Percentiles rank a stretch among this genome's conserved stretches.
Conservation (phyloP, 2,888 invertebrate genomes). For the Lamellibrachia satsuma region DNA sequence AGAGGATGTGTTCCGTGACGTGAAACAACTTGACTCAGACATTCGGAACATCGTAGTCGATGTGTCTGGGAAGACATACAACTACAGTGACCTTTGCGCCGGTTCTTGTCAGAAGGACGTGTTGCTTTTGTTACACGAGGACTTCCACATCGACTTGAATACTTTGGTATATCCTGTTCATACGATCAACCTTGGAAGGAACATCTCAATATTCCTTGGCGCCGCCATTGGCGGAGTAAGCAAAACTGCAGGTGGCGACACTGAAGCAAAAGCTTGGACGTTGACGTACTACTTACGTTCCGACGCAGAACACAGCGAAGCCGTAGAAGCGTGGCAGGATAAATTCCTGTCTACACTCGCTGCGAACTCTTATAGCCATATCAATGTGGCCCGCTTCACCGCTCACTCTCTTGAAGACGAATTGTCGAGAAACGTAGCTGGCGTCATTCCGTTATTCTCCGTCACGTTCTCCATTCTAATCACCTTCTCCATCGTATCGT, state of each 20-base stretch:
- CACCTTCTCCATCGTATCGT: too few species aligned
- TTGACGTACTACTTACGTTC: not conserved
- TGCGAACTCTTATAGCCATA: too few species aligned
- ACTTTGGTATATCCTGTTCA: not conserved
- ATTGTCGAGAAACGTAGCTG: too few species aligned
- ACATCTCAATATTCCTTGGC: not conserved
- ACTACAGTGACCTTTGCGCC: conserved; percentile 2
- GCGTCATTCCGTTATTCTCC: too few species aligned
- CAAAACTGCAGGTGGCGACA: not conserved
- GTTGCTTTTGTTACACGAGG: not conserved
- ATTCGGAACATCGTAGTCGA: not conserved
- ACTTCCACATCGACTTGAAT: not conserved
- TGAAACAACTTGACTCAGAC: not conserved
- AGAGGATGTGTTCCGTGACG: not conserved
- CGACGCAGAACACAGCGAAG: too few species aligned
- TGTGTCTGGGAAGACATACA: not conserved
- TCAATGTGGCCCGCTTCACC: too few species aligned
- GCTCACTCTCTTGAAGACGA: too few species aligned
- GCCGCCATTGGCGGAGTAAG: not conserved
- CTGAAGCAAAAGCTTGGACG: not conserved
- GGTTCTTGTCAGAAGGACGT: not conserved
- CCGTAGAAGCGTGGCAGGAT: too few species aligned
- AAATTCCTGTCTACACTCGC: too few species aligned
- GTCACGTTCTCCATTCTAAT: too few species aligned
- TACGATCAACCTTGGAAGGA: not conserved